These are phyloP conservation scores for Drosophila willistoni DNA, from an alignment of 1,140 invertebrate species.

Conservation along the genomic window DNA sequence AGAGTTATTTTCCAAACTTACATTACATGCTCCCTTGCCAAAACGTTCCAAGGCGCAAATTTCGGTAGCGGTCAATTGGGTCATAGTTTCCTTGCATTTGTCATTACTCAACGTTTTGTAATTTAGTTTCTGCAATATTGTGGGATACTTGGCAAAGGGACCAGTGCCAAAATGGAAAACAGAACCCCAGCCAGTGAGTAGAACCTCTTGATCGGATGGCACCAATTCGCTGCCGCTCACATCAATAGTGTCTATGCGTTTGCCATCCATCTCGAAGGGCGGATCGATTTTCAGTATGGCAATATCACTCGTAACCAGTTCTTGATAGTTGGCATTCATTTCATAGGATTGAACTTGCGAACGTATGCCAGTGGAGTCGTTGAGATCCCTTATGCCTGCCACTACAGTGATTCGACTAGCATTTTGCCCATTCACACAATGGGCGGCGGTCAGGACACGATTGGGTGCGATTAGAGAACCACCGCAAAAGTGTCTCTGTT, in stretches of 20 bases:
- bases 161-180: slow-evolving; percentile 76
- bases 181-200: slow-evolving; percentile 79
- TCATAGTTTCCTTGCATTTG: slow-evolving; percentile 72
- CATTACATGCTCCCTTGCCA: slow-evolving; percentile 84
- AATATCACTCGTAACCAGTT: slow-evolving; percentile 79
- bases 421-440: slow-evolving; percentile 83
- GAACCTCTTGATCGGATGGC: slow-evolving; percentile 62
- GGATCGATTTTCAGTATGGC: slow-evolving; percentile 80
- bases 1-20: slow-evolving; percentile 29
- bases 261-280: slow-evolving; percentile 68
- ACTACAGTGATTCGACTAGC: slow-evolving; percentile 82
- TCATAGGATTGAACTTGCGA: slow-evolving; percentile 68
- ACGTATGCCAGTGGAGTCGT: slow-evolving; percentile 76
- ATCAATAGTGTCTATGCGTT: slow-evolving; percentile 66
- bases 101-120: slow-evolving; percentile 72
- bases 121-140: slow-evolving; percentile 58
- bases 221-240: slow-evolving; percentile 64
- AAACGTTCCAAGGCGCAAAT: slow-evolving; percentile 83
- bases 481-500: slow-evolving; percentile 82
- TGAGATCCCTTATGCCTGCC: slow-evolving; percentile 80
- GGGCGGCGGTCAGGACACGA: slow-evolving; percentile 84
- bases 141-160: slow-evolving; percentile 73
- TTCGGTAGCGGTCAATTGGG: slow-evolving; percentile 80
- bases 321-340: slow-evolving; percentile 76
- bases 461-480: slow-evolving; percentile 83